Conservation (phyloP, 2,888 invertebrate species). For the Graphium colonna region DNA sequence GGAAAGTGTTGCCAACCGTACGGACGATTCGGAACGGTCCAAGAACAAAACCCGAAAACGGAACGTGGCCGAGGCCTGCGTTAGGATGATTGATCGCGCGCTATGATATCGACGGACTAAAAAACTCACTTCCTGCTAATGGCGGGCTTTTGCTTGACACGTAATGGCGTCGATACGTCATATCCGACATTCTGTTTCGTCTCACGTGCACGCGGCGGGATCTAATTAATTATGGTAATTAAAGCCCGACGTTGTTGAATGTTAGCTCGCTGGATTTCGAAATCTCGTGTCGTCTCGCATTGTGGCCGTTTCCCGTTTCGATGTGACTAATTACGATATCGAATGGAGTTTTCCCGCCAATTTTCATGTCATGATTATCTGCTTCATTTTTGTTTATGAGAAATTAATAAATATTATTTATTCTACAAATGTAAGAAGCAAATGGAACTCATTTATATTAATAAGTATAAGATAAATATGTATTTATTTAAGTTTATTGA, state of each 20-base stretch:
- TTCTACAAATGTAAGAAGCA: too few species aligned
- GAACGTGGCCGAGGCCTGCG: constrained; percentile 28
- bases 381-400: too few species aligned
- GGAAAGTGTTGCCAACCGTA: constrained; percentile 27
- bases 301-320: constrained; percentile 32
- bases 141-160: constrained; percentile 66
- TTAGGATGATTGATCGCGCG: constrained; percentile 64
- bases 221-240: constrained; percentile 79
- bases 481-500: not conserved
- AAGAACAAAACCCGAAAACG: constrained; percentile 40
- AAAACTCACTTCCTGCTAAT: constrained; percentile 64
- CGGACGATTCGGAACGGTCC: constrained; percentile 50
- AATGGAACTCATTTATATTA: too few species aligned
- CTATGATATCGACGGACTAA: constrained; percentile 61
- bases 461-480: too few species aligned
- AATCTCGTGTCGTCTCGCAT: constrained; percentile 41
- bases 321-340: constrained; percentile 8
- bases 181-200: constrained; percentile 73
- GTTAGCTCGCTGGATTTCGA: constrained; percentile 38
- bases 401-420: too few species aligned
- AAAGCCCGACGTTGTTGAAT: constrained; percentile 54
- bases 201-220: constrained; percentile 68
- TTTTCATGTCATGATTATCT: constrained; percentile 40
- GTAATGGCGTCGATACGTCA: constrained; percentile 70
- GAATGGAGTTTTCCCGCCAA: constrained; percentile 4